A percentile compares a stretch with the other conserved stretches of the same genome.
Evolutionary conservation across 2,113 vertebrate genomes (phyloP).

Genomic region (Corvus cornix): DNA sequence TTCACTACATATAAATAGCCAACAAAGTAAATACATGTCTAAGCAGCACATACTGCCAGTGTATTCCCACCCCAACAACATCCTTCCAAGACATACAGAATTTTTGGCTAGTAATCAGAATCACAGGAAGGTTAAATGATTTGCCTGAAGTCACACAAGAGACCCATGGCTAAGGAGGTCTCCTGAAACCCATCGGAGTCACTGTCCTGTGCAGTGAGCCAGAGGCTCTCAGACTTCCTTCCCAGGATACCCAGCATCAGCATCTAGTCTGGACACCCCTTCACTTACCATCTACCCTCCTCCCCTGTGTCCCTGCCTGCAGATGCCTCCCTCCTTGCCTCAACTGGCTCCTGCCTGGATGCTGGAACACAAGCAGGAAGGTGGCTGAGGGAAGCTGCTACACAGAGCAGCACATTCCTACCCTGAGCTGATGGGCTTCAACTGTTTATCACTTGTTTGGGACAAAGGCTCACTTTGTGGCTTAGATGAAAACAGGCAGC

Average conservation of each 20-base stretch:
- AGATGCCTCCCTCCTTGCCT: not conserved
- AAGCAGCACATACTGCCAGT: not conserved
- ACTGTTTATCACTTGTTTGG: not conserved
- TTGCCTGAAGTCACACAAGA: not conserved
- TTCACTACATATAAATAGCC: not conserved
- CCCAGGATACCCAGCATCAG: not conserved
- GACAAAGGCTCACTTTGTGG: not conserved
- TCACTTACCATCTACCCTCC: accelerated
- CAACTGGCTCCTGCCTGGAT: not conserved
- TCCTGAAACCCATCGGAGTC: not conserved
- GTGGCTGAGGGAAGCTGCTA: not conserved
- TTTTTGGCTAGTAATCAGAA: not conserved
- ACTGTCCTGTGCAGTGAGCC: not conserved
- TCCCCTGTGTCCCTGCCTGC: not conserved
- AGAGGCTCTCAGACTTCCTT: not conserved
- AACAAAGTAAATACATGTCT: not conserved
- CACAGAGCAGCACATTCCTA: accelerated
- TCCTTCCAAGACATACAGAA: not conserved
- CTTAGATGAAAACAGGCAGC: not conserved
- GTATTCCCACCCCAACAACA: not conserved
- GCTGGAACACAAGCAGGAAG: not conserved
- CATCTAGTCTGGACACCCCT: not conserved
- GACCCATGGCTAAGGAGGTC: not conserved
- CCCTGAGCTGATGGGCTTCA: not conserved
- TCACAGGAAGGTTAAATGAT: not conserved